These are phyloP conservation scores for Otolemur crassicaudatus DNA, from an alignment of 2,797 vertebrate species.

Conservation along the genomic window DNA sequence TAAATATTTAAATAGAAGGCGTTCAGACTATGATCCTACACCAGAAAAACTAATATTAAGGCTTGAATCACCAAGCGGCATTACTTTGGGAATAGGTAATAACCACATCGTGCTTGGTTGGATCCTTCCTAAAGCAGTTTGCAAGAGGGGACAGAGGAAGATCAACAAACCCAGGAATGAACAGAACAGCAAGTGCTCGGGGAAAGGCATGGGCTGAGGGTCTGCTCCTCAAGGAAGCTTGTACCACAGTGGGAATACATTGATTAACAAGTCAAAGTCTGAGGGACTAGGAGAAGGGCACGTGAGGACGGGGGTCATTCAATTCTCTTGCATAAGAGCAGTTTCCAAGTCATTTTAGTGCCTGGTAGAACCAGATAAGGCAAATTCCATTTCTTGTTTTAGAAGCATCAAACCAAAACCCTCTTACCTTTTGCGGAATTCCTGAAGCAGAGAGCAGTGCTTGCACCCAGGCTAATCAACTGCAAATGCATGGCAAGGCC, in stretches of 20 bases:
- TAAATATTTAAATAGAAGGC: slow-evolving; percentile 42
- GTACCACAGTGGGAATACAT: fast-evolving
- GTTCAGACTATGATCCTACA: neutral
- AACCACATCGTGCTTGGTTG: neutral
- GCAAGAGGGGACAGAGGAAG: neutral
- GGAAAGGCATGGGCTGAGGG: neutral
- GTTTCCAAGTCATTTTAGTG: neutral
- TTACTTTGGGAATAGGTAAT: neutral
- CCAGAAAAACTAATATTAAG: slow-evolving; percentile 27
- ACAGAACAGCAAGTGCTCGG: neutral
- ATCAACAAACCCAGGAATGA: neutral
- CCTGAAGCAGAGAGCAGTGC: neutral
- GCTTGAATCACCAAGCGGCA: neutral
- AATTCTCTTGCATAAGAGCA: neutral
- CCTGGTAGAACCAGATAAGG: neutral
- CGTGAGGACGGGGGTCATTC: neutral
- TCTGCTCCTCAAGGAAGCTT: neutral
- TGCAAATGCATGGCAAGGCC: neutral
- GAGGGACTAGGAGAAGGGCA: too few species aligned
- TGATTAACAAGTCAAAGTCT: neutral
- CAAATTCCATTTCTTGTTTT: neutral
- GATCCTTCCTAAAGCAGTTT: neutral
- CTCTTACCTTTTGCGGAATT: fast-evolving
- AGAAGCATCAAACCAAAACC: neutral
- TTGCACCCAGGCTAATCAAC: neutral